phyloP scores from a whole-genome alignment of 2,888 invertebrate species.

The Perithous albicinctus region DNA sequence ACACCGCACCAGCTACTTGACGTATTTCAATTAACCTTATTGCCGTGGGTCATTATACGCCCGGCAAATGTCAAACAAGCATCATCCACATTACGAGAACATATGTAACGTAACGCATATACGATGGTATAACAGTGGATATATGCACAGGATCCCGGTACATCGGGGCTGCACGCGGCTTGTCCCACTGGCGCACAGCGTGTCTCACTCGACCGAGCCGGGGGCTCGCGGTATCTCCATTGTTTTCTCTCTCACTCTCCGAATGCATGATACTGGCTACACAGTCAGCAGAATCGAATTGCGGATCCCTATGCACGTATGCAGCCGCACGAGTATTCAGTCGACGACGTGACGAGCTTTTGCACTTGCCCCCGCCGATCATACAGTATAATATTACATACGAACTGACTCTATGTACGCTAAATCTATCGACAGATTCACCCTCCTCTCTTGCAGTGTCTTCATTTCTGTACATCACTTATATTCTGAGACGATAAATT shows the following conservation, averaged over 20 bases:
- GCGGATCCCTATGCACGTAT: slow-evolving; percentile 26
- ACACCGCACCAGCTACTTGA: slow-evolving; percentile 75
- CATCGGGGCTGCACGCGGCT: slow-evolving; percentile 37
- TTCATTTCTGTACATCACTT: slow-evolving; percentile 6
- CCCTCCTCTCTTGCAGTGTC: background rate
- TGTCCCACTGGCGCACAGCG: slow-evolving; percentile 26
- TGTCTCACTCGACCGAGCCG: slow-evolving; percentile 33
- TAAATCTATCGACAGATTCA: slow-evolving; percentile 40
- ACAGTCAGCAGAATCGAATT: slow-evolving; percentile 30
- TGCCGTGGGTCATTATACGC: slow-evolving; percentile 76
- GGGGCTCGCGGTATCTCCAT: slow-evolving; percentile 19
- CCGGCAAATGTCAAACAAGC: slow-evolving; percentile 77
- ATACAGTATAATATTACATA: slow-evolving; percentile 27
- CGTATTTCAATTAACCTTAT: slow-evolving; percentile 83
- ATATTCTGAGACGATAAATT: too few relatives aligned
- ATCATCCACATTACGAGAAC: slow-evolving; percentile 60
- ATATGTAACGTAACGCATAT: slow-evolving; percentile 50
- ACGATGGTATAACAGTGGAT: slow-evolving; percentile 18
- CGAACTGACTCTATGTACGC: background rate
- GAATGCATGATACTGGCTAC: slow-evolving; percentile 28
- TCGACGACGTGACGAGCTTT: slow-evolving; percentile 64
- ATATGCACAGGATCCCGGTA: slow-evolving; percentile 16
- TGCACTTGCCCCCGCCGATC: slow-evolving; percentile 54
- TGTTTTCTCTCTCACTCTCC: slow-evolving; percentile 25
- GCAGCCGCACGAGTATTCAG: slow-evolving; percentile 10